Base-by-base conservation (phyloP, 92 coral and sea anemone species). In the Umimayanthus kanabou region DNA sequence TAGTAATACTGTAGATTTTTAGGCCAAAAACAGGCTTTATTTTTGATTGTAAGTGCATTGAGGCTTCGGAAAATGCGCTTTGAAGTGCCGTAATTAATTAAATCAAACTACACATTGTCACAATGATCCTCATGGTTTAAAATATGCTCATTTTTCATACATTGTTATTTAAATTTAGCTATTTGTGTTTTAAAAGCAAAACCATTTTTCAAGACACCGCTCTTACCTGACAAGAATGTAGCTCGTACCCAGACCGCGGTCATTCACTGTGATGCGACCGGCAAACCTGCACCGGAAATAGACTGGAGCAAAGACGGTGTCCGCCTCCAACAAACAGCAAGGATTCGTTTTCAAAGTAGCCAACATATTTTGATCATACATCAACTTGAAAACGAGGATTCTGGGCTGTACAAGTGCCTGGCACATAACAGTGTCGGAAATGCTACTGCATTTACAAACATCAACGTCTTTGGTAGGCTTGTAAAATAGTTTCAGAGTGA, bases 251-350 rank as follows among this genome's bases (percentile, higher is more conserved):
- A 69, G n/a, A 85, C 85, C 61, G 88, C 79, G 2, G 80, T 87
- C 4, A 69, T 94, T 73, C 87, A 80, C 37, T 94, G 96, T 58
- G 91, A 86, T 50, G 94, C 93, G 13, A 78, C 71, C 6, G 96
- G 94, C 22, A 91, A 91, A 57, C 96, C 96, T 15, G 76, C 85
- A 30, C 94, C 96, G 6, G 18, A 80, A 9, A 33, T 94, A 73
- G 73, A 81, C 50, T 94, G 96, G 96, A 85, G 73, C 33, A 93
- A 88, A 87, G 79, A 90, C 26, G 90, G 87, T 0, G 76, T 77
- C 43, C 74, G 55, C 65, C 77, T 82, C 4, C 37, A 69, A 9
- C 84, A 80, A 74, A 85, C 85, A 66, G 77, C 85, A 75, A 87
- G 90, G 84, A 80, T 66, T 23, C 73, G 29, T 26, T 55, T 91